Conservation (phyloP, 2,888 invertebrate species). For the Oxycera nigricornis region DNA sequence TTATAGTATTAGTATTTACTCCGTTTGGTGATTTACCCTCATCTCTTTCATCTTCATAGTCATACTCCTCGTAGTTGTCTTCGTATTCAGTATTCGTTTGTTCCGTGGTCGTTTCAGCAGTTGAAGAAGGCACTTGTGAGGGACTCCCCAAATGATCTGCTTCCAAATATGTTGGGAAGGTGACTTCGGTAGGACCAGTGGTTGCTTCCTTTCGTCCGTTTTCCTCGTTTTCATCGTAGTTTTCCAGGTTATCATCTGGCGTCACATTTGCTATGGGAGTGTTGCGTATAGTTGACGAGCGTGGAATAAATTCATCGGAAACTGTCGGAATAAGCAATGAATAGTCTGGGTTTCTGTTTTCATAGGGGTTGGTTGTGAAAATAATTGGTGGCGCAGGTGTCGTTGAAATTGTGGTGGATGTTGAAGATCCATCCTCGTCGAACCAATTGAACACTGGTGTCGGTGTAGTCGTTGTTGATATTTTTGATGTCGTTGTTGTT, state of each 20-base stretch:
- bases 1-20: background rate
- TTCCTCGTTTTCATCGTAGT: conserved; percentile 7
- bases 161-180: background rate
- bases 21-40: background rate
- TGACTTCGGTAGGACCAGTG: conserved; percentile 16
- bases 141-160: background rate
- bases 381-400: background rate
- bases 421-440: background rate
- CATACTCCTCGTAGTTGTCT: conserved; percentile 10
- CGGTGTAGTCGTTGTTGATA: background rate
- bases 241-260: background rate
- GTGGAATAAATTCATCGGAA: conserved; percentile 1
- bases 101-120: conserved; percentile 13
- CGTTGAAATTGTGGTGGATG: background rate
- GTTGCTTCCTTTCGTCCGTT: background rate
- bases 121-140: background rate
- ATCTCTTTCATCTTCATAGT: background rate
- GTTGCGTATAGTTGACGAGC: background rate
- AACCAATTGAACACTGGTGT: background rate
- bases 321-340: background rate
- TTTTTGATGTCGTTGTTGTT: background rate
- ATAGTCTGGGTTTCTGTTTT: conserved; percentile 1
- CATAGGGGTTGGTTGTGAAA: conserved; percentile 9
- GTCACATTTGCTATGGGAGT: background rate
- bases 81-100: background rate